Evolutionary conservation across 1,140 invertebrate species (phyloP).

Genomic region (Papilio polytes): DNA sequence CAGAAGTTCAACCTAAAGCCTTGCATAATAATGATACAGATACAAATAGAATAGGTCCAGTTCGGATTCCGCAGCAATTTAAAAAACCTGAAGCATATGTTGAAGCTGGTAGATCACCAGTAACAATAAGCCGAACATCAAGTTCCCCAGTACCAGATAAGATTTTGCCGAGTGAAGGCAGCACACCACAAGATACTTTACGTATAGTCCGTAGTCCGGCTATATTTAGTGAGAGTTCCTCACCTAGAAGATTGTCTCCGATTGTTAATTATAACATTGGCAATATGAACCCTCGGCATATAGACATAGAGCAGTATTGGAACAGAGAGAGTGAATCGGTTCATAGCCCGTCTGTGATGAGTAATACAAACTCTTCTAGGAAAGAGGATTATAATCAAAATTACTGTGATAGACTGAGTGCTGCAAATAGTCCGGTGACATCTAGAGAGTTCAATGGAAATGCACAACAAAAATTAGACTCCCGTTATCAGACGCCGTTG

Average conservation of each 20-base stretch:
- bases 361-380: conserved; percentile 65
- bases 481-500: conserved; percentile 82
- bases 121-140: conserved; percentile 61
- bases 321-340: conserved; percentile 70
- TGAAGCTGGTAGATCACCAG: conserved; percentile 59
- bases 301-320: conserved; percentile 79
- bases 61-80: conserved; percentile 75
- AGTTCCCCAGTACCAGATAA: conserved; percentile 63
- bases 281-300: conserved; percentile 83
- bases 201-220: conserved; percentile 68
- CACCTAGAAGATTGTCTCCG: conserved; percentile 74
- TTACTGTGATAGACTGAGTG: conserved; percentile 75
- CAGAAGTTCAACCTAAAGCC: conserved; percentile 62
- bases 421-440: conserved; percentile 66
- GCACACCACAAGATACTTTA: conserved; percentile 73
- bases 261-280: conserved; percentile 82
- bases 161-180: conserved; percentile 56
- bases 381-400: conserved; percentile 79
- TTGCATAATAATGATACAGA: conserved; percentile 66
- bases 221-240: conserved; percentile 77
- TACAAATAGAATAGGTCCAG: conserved; percentile 64
- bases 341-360: conserved; percentile 63
- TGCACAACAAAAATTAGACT: conserved; percentile 61
- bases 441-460: conserved; percentile 75
- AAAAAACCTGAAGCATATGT: conserved; percentile 59